phyloP scores from a whole-genome alignment of 53 echinoderm and acorn worm genomes.

The Luidia sarsii region DNA sequence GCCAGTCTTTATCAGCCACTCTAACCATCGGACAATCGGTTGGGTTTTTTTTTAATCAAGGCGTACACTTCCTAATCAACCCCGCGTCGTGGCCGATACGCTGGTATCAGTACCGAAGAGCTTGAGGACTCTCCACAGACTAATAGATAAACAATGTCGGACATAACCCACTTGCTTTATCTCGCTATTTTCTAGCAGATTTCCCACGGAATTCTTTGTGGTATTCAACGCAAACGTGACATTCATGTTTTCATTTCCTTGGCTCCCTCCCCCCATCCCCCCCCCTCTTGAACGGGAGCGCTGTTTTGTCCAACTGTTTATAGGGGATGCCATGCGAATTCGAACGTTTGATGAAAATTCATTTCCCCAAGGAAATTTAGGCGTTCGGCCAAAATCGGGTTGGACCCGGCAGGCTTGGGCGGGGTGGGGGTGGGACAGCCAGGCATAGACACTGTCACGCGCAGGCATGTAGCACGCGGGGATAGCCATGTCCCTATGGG shows the following conservation, averaged over 20 bases:
- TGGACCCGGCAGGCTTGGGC: no score
- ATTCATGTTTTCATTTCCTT: constrained; percentile 47
- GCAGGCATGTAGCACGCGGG: constrained; percentile 3
- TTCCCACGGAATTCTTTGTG: constrained; percentile 43
- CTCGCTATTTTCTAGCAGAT: background rate
- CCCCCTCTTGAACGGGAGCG: background rate
- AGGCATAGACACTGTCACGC: constrained; percentile 49
- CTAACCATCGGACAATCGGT: constrained; percentile 35
- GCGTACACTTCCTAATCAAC: constrained; percentile 27
- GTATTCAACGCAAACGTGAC: constrained; percentile 49
- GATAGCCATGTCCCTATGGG: constrained; percentile 5
- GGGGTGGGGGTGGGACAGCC: no score
- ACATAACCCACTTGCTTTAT: constrained; percentile 29
- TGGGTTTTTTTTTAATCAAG: constrained; percentile 38
- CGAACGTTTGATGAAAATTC: constrained; percentile 55
- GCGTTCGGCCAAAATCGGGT: constrained; percentile 20
- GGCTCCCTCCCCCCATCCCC: background rate
- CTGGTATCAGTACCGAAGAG: background rate
- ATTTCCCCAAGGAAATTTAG: constrained; percentile 60
- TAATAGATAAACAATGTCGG: constrained; percentile 47
- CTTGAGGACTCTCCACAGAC: constrained; percentile 2
- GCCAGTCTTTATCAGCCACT: no score
- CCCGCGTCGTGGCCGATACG: background rate
- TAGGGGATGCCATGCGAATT: constrained; percentile 43
- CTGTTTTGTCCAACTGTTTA: constrained; percentile 56